Evolutionary conservation across 2,113 vertebrate genomes (phyloP).

Genomic region (Microtus oregoni): DNA sequence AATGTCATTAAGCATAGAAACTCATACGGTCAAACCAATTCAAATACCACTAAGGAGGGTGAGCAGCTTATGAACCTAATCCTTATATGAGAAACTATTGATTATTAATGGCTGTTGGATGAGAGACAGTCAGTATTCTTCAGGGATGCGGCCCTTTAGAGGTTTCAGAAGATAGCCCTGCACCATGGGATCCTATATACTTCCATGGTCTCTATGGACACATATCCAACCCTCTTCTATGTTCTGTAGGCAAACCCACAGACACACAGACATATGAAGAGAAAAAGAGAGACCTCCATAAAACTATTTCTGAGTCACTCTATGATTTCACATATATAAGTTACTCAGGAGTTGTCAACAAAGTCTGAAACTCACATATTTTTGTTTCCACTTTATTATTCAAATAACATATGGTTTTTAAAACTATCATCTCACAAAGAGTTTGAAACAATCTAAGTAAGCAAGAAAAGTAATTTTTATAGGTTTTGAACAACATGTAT

Average conservation of each 20-base stretch:
- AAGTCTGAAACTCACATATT: neutral
- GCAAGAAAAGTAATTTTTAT: neutral
- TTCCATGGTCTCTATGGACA: neutral
- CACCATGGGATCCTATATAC: neutral
- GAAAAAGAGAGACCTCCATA: neutral
- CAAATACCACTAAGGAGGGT: neutral
- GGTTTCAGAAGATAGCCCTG: neutral
- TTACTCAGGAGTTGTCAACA: neutral
- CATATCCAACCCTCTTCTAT: neutral
- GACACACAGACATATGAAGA: neutral
- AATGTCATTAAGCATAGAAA: neutral
- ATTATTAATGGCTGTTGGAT: neutral
- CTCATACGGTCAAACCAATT: neutral
- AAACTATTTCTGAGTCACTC: neutral
- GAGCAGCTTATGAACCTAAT: neutral
- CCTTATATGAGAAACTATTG: neutral
- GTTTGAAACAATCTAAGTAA: slow-evolving; percentile 11
- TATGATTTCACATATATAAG: neutral
- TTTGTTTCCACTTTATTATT: neutral
- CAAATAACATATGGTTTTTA: neutral
- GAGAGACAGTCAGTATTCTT: neutral
- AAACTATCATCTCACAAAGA: neutral
- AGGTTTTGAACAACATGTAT: neutral
- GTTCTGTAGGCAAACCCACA: neutral
- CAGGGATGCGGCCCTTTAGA: neutral